These are phyloP conservation scores for Dreissena rostriformis DNA, from an alignment of 1,140 invertebrate species.

Conservation along the genomic window DNA sequence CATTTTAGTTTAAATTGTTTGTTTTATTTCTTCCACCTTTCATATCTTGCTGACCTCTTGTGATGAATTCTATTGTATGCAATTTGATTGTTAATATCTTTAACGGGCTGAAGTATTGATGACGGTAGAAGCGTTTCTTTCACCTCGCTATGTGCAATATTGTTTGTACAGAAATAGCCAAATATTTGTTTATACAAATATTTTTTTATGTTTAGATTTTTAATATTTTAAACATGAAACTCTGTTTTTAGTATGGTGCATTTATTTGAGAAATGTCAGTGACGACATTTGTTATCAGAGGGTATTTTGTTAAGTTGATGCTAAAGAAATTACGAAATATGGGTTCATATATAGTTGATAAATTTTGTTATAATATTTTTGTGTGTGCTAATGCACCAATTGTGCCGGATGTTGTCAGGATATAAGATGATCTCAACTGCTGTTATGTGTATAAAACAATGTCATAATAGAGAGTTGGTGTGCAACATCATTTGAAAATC, in stretches of 20 bases:
- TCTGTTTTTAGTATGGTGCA: constrained; percentile 49
- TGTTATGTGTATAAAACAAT: not conserved
- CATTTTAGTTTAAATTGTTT: constrained; percentile 37
- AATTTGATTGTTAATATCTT: constrained; percentile 37
- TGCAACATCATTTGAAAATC: not conserved
- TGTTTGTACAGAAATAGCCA: constrained; percentile 57
- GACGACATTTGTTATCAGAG: not conserved
- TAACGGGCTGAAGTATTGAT: not conserved
- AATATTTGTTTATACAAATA: constrained; percentile 60
- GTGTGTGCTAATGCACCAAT: not conserved
- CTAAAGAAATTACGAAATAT: not conserved
- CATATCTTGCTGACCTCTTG: constrained; percentile 44
- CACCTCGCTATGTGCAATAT: constrained; percentile 49
- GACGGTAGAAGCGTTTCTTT: constrained; percentile 13
- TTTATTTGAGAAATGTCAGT: not conserved
- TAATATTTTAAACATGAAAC: constrained; percentile 47
- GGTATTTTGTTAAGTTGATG: not conserved
- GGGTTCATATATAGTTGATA: not conserved
- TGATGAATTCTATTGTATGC: constrained; percentile 26
- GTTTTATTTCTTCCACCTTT: constrained; percentile 3
- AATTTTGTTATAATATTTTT: not conserved
- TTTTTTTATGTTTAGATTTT: constrained; percentile 57
- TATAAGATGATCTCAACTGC: not conserved
- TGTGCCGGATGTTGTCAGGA: not conserved
- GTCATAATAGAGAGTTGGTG: not conserved